Percentiles rank a stretch among this genome's conserved stretches.
Conservation (phyloP, 2,113 vertebrate species). For the Tragelaphus imberbis region DNA sequence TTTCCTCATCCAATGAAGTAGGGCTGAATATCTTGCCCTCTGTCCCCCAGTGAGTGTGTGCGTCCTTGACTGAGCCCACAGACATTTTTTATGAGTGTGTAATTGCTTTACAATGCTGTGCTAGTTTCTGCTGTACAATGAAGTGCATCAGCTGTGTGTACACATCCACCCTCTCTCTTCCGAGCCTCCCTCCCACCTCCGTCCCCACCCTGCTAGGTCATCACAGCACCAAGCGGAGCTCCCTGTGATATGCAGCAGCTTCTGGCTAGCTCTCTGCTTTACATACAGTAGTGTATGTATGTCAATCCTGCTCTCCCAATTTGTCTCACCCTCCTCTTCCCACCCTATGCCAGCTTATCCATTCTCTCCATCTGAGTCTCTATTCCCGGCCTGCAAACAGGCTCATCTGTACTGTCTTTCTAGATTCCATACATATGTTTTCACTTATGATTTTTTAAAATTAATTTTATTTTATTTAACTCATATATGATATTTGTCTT, state of each 20-base stretch:
- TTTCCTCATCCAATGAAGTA: not conserved
- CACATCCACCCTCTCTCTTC: not conserved
- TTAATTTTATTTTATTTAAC: no score
- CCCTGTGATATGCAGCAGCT: not conserved
- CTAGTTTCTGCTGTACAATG: not conserved
- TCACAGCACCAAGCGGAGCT: not conserved
- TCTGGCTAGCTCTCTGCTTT: not conserved
- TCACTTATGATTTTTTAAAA: not conserved
- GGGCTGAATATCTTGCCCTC: no score
- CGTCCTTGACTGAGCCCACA: rapidly evolving
- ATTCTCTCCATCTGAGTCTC: not conserved
- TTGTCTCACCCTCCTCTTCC: not conserved
- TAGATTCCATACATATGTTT: not conserved
- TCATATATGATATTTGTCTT: not conserved
- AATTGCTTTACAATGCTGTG: not conserved
- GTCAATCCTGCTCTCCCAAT: not conserved
- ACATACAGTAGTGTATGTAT: not conserved
- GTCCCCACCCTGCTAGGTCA: not conserved
- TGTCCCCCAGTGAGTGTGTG: not conserved
- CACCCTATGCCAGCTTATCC: not conserved
- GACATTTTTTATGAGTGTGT: not conserved
- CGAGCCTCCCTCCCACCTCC: not conserved
- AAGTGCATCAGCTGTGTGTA: not conserved
- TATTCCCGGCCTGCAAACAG: not conserved
- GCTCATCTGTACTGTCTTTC: not conserved